phyloP scores from a whole-genome alignment of 2,113 vertebrate genomes.

The Cephalopholis sonnerati region DNA sequence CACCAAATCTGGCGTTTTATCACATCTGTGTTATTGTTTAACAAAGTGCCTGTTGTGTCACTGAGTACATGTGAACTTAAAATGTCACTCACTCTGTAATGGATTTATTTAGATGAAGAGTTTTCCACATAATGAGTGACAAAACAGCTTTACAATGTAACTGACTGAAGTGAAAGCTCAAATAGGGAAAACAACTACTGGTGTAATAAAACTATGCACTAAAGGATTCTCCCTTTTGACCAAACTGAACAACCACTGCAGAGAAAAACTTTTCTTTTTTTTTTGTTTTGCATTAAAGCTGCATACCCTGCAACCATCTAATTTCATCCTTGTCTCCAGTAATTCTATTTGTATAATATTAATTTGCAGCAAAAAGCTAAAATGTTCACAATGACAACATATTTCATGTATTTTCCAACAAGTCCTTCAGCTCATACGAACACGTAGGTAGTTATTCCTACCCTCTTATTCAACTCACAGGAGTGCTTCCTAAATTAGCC shows the following conservation, averaged over 20 bases:
- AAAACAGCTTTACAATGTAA: background rate
- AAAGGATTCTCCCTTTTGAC: background rate
- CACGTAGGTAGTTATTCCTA: too few relatives aligned
- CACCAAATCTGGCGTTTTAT: slow-evolving; percentile 29
- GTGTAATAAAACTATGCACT: background rate
- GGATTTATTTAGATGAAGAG: background rate
- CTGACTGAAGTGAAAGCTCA: background rate
- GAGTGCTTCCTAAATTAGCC: too few relatives aligned
- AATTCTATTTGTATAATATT: too few relatives aligned
- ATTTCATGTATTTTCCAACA: too few relatives aligned
- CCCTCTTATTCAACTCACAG: too few relatives aligned
- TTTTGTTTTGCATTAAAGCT: too few relatives aligned
- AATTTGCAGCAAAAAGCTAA: too few relatives aligned
- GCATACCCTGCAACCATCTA: too few relatives aligned
- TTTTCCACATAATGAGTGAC: background rate
- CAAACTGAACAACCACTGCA: too few relatives aligned
- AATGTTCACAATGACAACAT: too few relatives aligned
- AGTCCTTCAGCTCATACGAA: too few relatives aligned
- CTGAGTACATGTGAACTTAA: background rate
- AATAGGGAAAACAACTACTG: background rate
- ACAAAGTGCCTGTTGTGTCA: slow-evolving; percentile 3
- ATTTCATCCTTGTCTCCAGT: too few relatives aligned
- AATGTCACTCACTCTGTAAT: slow-evolving; percentile 7
- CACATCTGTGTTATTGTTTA: slow-evolving; percentile 42
- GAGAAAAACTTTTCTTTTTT: background rate